Percentiles rank a stretch among this genome's conserved stretches.
Conservation (phyloP, 2,888 invertebrate genomes). For the Limnephilus marmoratus region DNA sequence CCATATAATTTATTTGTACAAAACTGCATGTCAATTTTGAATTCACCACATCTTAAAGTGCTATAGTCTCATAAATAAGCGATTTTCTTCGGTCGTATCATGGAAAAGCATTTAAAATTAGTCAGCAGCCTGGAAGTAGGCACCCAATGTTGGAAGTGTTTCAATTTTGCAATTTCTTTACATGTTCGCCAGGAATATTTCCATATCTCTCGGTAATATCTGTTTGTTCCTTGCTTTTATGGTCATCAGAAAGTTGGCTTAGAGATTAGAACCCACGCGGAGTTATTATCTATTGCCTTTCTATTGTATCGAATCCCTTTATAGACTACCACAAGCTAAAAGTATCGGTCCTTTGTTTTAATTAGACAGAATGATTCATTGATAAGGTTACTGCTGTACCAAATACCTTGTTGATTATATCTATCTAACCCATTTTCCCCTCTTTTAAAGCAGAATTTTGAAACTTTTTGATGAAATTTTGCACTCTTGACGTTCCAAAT, state of each 20-base stretch:
- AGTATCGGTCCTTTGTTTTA: neutral
- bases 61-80: neutral
- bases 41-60: neutral
- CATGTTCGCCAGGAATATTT: neutral
- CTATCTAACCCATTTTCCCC: too few relatives aligned
- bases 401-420: neutral
- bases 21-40: too few relatives aligned
- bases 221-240: slow-evolving; percentile 12
- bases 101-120: neutral
- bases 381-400: neutral
- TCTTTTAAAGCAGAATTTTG: too few relatives aligned
- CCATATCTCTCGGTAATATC: slow-evolving; percentile 18
- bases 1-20: too few relatives aligned
- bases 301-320: neutral
- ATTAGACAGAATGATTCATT: neutral
- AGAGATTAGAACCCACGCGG: neutral
- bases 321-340: neutral
- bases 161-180: neutral
- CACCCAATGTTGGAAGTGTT: neutral
- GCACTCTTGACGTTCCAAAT: too few relatives aligned
- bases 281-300: neutral
- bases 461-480: too few relatives aligned
- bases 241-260: neutral
- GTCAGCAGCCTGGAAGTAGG: neutral
- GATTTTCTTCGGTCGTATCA: neutral